These are phyloP conservation scores for Halesus radiatus DNA, from an alignment of 1,140 invertebrate species.

Conservation along the genomic window DNA sequence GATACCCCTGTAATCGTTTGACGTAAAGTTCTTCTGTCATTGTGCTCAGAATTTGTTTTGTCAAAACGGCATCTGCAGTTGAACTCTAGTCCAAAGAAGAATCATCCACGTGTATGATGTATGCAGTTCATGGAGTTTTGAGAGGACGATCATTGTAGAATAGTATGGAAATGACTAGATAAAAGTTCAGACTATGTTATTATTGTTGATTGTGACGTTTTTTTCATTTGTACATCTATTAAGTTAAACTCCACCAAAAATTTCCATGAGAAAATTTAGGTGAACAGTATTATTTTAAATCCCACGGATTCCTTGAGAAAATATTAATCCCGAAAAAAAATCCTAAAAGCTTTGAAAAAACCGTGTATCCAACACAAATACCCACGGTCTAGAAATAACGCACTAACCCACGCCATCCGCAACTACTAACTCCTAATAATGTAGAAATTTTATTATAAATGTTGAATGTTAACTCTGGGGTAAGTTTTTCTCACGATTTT, in stretches of 20 bases:
- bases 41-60: background rate
- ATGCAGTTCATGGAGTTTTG: too few relatives aligned
- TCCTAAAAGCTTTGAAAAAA: constrained; percentile 4
- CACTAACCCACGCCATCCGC: constrained; percentile 9
- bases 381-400: constrained; percentile 5
- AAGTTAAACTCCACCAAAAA: background rate
- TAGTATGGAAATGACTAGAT: too few relatives aligned
- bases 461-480: background rate
- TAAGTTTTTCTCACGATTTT: constrained; percentile 4
- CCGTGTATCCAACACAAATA: background rate
- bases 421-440: constrained; percentile 2
- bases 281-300: background rate
- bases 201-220: background rate
- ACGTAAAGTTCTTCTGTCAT: background rate
- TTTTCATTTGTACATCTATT: background rate
- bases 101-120: too few relatives aligned
- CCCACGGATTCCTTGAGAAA: background rate
- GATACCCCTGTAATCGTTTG: background rate
- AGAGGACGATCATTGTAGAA: too few relatives aligned
- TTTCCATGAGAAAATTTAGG: background rate
- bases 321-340: background rate
- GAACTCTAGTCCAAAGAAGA: too few relatives aligned
- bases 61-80: background rate
- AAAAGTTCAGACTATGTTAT: background rate
- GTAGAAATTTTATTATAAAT: background rate